Base-by-base conservation (phyloP, 2,113 vertebrate species). In the Centropristis striata region DNA sequence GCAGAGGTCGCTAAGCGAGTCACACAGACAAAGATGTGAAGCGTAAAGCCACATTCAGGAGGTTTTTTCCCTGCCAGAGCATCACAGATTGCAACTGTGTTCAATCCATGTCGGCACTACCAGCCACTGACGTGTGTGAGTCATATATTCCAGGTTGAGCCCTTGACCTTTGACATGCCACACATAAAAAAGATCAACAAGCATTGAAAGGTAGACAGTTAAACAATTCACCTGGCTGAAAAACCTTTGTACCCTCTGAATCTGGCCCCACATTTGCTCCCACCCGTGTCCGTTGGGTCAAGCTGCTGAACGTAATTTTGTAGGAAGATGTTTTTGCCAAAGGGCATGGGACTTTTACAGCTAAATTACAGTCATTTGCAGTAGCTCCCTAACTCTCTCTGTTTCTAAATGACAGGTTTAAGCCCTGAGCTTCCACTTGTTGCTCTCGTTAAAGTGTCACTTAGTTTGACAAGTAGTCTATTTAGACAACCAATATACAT, bases 391-490 rank as follows among this genome's bases (percentile, higher is more conserved):
- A 23, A 54, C 69, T 49, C 60, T 36, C 44, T 14, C 28, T 20
- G 57, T 55, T 55, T 59, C 14, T 41, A 66, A 79, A 81, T 60
- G 50, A 67, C 65, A 75, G 61, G 39, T 55, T 54, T 15, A 15
- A 39, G 8, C 49, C 53, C 27, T 0, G 10, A 23, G n/a, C 49
- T 76, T 75, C 32, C 64, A 72, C 72, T 78, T 64, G 70, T 64
- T 81, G 66, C 55, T 44, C 70, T 39, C 32, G 16, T 85, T 76
- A 67, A 76, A 51, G 76, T 49, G 64, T 79, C 66, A 65, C 86
- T 87, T 65, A 77, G 55, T 58, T 64, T 59, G 64, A 89, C 67
- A 70, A 77, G 71, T 58, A 58, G 78, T 77, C 32, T 81, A 57
- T 83, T 88, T 85, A 57, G 66, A 78, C 42, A 69, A 65, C 77